Base-by-base conservation (phyloP, 2,888 invertebrate species). In the Drosophila mercatorum region DNA sequence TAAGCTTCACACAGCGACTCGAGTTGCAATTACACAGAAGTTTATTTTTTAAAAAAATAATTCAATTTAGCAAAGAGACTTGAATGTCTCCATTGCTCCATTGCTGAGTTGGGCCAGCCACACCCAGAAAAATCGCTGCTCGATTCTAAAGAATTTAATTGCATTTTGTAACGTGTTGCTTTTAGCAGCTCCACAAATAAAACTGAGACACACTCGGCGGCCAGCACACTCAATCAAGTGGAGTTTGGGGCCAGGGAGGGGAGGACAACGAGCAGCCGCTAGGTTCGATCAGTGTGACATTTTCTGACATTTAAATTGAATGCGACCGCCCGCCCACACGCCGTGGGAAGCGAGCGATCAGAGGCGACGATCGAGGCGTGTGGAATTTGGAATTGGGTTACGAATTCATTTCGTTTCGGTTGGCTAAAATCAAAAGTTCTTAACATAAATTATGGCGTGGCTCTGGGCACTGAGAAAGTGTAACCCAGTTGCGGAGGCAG, bases 281-380 rank as follows among this genome's bases (percentile, higher is more conserved):
- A 64, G 64, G 52, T 59, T 58, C 62, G 62, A 77, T 68, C 72
- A 55, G 12, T 80, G 81, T 78, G 78, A 78, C 78, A 78, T 78
- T 78, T 77, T 80, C 49, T 78, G 78, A 81, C 78, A 78, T 80
- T 78, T 78, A 78, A 80, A 78, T 62, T 64, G 75, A 49, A 31
- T 34, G 36, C 49, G 36, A 22, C 3, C 65, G 66, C 63, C 66
- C 65, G 69, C 66, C 62, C 65, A 72, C 62, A 47, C 40, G 53
- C 3, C 58, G 63, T 68, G 58, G 40, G 79, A 72, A 41, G 36
- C 12, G 28, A 28, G 36, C 12, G 28, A 28, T 51, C 47, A 52
- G 66, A 26, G 22, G 38, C 12, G 41, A 4, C 58, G 34, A 17
- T 44, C 36, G 58, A 64, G 66, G 5, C 22, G 38, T 14, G 22